phyloP scores from a whole-genome alignment of 2,113 vertebrate genomes.

The Phylloscopus trochiloides region DNA sequence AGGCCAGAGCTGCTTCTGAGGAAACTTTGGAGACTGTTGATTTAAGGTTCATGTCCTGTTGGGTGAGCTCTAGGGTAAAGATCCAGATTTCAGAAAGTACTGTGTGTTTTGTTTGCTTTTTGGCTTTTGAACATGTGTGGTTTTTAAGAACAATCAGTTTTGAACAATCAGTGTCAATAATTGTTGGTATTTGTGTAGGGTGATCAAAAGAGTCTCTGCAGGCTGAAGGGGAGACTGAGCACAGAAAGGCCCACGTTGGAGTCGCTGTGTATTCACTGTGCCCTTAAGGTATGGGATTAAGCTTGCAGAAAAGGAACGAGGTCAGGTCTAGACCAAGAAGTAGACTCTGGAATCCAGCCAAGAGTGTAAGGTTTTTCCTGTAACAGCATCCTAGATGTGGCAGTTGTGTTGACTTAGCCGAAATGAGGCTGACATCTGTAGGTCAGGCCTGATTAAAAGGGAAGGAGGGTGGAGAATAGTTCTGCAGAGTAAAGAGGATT shows the following conservation, averaged over 20 bases:
- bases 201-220: constrained; percentile 3
- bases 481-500: constrained; percentile 31
- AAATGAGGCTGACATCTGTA: constrained; percentile 61
- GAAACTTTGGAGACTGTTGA: neutral
- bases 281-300: constrained; percentile 48
- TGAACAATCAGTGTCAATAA: neutral
- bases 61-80: neutral
- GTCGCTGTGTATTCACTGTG: neutral
- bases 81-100: neutral
- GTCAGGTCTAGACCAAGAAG: constrained; percentile 51
- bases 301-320: constrained; percentile 23
- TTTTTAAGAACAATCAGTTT: constrained; percentile 27
- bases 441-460: constrained; percentile 53
- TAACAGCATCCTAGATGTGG: constrained; percentile 47
- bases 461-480: constrained; percentile 20
- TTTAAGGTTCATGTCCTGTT: neutral
- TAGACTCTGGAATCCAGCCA: constrained; percentile 35
- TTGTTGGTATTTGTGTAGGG: neutral
- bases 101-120: neutral
- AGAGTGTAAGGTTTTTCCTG: constrained; percentile 39
- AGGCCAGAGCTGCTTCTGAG: neutral
- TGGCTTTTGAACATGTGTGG: neutral
- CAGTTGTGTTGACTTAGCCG: constrained; percentile 46
- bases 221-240: neutral
- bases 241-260: neutral